These are phyloP conservation scores for Pollenia griseotomentosa DNA, from an alignment of 2,888 invertebrate species.

Conservation along the genomic window DNA sequence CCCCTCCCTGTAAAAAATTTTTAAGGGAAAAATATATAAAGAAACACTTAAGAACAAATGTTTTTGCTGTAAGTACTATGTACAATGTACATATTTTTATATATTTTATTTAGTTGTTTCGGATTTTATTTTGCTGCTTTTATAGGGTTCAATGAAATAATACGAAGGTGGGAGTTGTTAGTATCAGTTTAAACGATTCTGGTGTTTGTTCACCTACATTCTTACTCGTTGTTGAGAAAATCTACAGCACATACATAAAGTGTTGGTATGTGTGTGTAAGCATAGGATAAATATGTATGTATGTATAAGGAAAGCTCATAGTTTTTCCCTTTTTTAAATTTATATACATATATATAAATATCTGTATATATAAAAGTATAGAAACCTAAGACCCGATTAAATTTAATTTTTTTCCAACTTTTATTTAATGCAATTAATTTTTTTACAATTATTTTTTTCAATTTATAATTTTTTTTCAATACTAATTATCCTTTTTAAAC, in stretches of 20 bases:
- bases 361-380: slow-evolving; percentile 48
- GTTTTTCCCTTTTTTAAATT: slow-evolving; percentile 56
- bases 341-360: slow-evolving; percentile 57
- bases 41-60: background rate
- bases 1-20: background rate
- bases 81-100: background rate
- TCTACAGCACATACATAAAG: background rate
- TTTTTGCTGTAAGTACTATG: background rate
- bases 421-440: slow-evolving; percentile 41
- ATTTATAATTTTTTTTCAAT: slow-evolving; percentile 8
- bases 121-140: slow-evolving; percentile 59
- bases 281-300: slow-evolving; percentile 16
- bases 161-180: slow-evolving; percentile 70
- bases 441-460: slow-evolving; percentile 8
- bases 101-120: slow-evolving; percentile 25
- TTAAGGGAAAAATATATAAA: background rate
- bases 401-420: slow-evolving; percentile 18
- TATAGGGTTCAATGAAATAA: slow-evolving; percentile 72
- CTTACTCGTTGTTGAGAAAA: slow-evolving; percentile 54
- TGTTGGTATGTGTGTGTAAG: slow-evolving; percentile 26
- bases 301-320: slow-evolving; percentile 63
- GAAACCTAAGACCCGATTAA: slow-evolving; percentile 47
- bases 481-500: background rate
- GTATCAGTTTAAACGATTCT: slow-evolving; percentile 59
- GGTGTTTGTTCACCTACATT: slow-evolving; percentile 70